These are phyloP conservation scores for Fukomys damarensis DNA, from an alignment of 2,113 vertebrate genomes.

Conservation along the genomic window DNA sequence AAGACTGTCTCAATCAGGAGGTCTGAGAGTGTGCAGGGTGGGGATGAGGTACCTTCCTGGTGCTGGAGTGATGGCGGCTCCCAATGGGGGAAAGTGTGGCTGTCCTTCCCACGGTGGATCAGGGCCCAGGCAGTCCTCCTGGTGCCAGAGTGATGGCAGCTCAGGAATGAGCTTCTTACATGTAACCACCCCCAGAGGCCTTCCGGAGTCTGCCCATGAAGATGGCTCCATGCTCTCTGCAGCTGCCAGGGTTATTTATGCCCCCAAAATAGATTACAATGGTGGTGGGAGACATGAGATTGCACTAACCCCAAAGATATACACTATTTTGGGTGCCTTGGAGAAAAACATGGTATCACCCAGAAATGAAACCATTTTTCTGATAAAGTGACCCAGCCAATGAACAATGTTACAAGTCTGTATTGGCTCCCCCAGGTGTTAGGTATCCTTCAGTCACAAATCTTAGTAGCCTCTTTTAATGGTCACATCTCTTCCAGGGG, in stretches of 20 bases:
- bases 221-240: not conserved
- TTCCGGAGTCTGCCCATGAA: too few relatives aligned
- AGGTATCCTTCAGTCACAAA: not conserved
- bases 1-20: too few relatives aligned
- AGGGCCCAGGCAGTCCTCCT: too few relatives aligned
- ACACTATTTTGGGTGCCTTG: accelerated
- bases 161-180: not conserved
- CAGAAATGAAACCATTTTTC: not conserved
- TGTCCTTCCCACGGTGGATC: too few relatives aligned
- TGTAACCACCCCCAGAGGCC: too few relatives aligned
- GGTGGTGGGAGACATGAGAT: accelerated
- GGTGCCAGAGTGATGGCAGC: too few relatives aligned
- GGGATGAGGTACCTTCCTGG: too few relatives aligned
- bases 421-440: not conserved
- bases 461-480: not conserved
- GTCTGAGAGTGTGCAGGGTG: too few relatives aligned
- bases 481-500: not conserved
- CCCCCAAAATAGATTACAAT: not conserved
- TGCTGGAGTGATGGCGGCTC: too few relatives aligned
- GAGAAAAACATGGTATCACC: not conserved
- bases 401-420: not conserved
- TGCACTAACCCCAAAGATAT: not conserved
- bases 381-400: not conserved
- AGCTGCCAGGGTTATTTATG: too few relatives aligned
- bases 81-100: too few relatives aligned